These are phyloP conservation scores for Semotilus atromaculatus DNA, from an alignment of 2,797 vertebrate species.

Conservation along the genomic window DNA sequence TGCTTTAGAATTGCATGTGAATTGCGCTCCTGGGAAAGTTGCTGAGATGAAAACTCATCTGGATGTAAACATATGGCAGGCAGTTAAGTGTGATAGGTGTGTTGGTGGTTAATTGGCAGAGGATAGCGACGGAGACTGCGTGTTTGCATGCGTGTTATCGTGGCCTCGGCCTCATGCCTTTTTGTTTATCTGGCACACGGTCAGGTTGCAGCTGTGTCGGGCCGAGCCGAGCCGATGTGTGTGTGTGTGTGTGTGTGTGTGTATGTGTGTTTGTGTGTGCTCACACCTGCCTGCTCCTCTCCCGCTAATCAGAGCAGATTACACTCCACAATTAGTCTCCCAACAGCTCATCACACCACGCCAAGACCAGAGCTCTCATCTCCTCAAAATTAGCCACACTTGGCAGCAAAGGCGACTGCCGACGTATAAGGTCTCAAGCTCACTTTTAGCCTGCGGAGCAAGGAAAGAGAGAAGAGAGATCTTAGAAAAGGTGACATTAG, in stretches of 20 bases:
- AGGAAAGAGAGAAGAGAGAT: conserved; percentile 11
- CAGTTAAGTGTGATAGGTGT: conserved; percentile 40
- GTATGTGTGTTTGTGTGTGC: conserved; percentile 47
- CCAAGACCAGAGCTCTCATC: conserved; percentile 55
- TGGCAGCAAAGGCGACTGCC: conserved; percentile 37
- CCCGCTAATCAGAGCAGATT: conserved; percentile 65
- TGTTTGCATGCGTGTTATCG: conserved; percentile 30
- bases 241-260: conserved; percentile 43
- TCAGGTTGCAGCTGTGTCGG: conserved; percentile 56
- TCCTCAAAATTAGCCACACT: conserved; percentile 48
- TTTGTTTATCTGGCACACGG: conserved; percentile 55
- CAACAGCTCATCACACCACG: conserved; percentile 59
- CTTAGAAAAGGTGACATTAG: conserved; percentile 11
- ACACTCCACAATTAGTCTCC: conserved; percentile 65
- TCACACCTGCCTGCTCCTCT: conserved; percentile 59
- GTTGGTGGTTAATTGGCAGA: conserved; percentile 45
- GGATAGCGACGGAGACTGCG: conserved; percentile 6
- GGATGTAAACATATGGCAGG: conserved; percentile 52
- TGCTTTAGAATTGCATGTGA: conserved; percentile 17
- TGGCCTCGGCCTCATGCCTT: conserved; percentile 46
- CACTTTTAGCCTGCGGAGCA: conserved; percentile 16
- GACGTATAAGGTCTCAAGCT: conserved; percentile 43
- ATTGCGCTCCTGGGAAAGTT: conserved; percentile 25
- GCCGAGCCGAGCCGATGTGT: conserved; percentile 17
- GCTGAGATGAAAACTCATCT: conserved; percentile 47